These are phyloP conservation scores for human (Homo sapiens) DNA, from an alignment of 2,113 vertebrate species.

Conservation along the genomic window GRCh38 chr2:15653001-15653500, in stretches of 20 bases:
- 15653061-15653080: constrained; percentile 71
- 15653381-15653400: not conserved
- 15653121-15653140: constrained; percentile 82
- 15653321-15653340: not conserved
- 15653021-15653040: constrained; percentile 68
- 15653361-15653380: fast-evolving
- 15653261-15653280: not conserved
- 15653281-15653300: not conserved
- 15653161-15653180: constrained; percentile 79
- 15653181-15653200: constrained; percentile 67
- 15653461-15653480: fast-evolving
- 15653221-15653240: not conserved
- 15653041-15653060: constrained; percentile 50
- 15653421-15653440: not conserved
- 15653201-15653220: not conserved
- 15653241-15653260: constrained; percentile 51
- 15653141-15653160: constrained; percentile 80
- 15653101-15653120: constrained; percentile 78
- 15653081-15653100: constrained; percentile 78
- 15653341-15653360: fast-evolving
- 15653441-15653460: not conserved
- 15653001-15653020: constrained; percentile 58
- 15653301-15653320: not conserved
- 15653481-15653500: fast-evolving
- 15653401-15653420: fast-evolving